These are phyloP conservation scores for Haemorhous mexicanus DNA, from an alignment of 2,113 vertebrate genomes.

Conservation along the genomic window DNA sequence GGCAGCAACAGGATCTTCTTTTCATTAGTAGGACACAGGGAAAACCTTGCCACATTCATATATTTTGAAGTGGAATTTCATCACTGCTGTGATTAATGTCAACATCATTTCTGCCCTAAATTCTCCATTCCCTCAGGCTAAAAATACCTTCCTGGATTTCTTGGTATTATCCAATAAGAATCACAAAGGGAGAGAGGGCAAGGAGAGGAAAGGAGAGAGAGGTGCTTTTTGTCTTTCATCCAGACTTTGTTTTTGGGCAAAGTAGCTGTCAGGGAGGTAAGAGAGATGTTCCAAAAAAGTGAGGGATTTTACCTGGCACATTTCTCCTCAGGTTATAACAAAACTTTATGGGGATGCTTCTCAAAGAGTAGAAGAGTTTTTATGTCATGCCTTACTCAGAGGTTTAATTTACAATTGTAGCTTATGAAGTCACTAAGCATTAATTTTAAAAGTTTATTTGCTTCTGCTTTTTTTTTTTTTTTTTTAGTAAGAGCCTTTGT, in stretches of 20 bases:
- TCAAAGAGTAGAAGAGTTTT: background rate
- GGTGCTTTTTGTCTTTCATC: background rate
- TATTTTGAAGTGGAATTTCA: slow-evolving; percentile 20
- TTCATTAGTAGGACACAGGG: slow-evolving; percentile 20
- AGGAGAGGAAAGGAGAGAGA: background rate
- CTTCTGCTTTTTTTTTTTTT: background rate
- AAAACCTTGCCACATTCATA: background rate
- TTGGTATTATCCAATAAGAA: background rate
- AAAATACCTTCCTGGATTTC: slow-evolving; percentile 18
- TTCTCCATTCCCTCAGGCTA: background rate
- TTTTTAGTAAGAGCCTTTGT: background rate
- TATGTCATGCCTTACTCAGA: background rate
- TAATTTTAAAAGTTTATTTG: background rate
- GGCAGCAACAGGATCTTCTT: slow-evolving; percentile 16
- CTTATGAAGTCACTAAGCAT: background rate
- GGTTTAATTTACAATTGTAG: background rate
- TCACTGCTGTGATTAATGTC: slow-evolving; percentile 11
- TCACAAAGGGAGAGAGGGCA: background rate
- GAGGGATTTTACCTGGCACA: background rate
- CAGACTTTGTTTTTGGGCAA: background rate
- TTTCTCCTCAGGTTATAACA: background rate
- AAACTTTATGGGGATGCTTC: background rate
- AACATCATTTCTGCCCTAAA: slow-evolving; percentile 34
- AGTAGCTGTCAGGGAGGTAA: background rate
- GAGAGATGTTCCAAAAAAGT: background rate